Evolutionary conservation across 1,140 invertebrate species (phyloP), one percentile per base, ranked within the genome.

Genomic region (Tyrophagus putrescentiae): DNA sequence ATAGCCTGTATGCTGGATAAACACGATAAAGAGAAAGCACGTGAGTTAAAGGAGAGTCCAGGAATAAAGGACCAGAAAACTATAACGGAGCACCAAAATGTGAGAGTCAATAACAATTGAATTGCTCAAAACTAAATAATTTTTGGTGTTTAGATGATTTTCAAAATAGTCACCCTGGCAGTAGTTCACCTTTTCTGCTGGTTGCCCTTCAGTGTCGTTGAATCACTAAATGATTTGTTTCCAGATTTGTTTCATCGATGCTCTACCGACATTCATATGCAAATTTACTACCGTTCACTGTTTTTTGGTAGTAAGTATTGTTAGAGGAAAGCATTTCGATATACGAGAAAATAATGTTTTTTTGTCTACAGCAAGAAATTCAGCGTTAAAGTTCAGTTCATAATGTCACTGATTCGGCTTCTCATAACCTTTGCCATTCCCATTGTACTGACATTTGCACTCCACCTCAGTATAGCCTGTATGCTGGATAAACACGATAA

Each of bases 141-240:
- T 39, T 39, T 39, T 21, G 13, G 21, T 39, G 13, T 13, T 13
- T 13, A 31, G 25, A 31, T 54, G 9, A 54, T 54, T 33, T 31
- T 27, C 4, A 54, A 54, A 31, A 54, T 54, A 9, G 39, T 54
- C 27, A 27, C 39, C n/a, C 28, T 54, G n/a, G 52, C 27, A 32
- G 18, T 54, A 7, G 39, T 25, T 2, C 52, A 54, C 27, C 39
- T 54, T 54, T 3, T 54, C 21, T 54, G 52, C 39, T 54, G 52
- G 52, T 28, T 54, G n/a, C 52, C 52, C 9, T 54, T 54, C 27
- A 34, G 31, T 7, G 25, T 54, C 2, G 25, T 54, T 13, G 52
- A 54, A 54, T 54, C 52, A 54, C 39, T 54, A 18, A 54, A 54
- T 25, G 52, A 54, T 54, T n/a, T 54, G 9, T 54, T 54, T 54